Conservation (phyloP, 2,797 vertebrate species). For the Schizopygopsis pylzovi region DNA sequence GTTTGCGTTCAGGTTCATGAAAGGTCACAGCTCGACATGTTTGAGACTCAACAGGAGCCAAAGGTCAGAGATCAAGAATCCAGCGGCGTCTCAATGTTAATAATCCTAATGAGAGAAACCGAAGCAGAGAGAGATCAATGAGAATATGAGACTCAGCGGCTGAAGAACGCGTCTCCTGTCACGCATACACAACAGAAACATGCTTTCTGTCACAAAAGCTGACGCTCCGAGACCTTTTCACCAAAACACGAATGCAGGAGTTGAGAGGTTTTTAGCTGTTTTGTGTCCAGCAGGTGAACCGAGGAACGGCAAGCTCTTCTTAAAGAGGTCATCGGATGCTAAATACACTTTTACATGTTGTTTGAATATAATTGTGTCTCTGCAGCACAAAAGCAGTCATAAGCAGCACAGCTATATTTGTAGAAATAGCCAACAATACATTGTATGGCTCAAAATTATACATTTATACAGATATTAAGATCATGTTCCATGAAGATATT, state of each 20-base stretch:
- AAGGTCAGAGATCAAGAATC: conserved; percentile 80
- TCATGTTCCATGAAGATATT: neutral
- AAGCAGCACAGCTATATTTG: neutral
- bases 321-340: neutral
- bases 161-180: conserved; percentile 60
- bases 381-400: neutral
- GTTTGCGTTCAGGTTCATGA: conserved; percentile 61
- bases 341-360: neutral
- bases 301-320: neutral
- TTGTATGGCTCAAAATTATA: neutral
- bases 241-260: neutral
- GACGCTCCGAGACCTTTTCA: conserved; percentile 29
- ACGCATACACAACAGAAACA: conserved; percentile 35
- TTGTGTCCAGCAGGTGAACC: neutral
- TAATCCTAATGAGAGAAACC: conserved; percentile 65
- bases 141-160: conserved; percentile 21
- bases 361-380: no score
- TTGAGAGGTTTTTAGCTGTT: neutral
- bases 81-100: conserved; percentile 73
- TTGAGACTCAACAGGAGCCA: conserved; percentile 78
- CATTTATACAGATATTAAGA: neutral
- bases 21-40: conserved; percentile 79
- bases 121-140: conserved; percentile 64
- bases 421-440: neutral
- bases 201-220: neutral